Base-by-base conservation (phyloP, 2,797 vertebrate species). In the Buphagus erythrorhynchus region DNA sequence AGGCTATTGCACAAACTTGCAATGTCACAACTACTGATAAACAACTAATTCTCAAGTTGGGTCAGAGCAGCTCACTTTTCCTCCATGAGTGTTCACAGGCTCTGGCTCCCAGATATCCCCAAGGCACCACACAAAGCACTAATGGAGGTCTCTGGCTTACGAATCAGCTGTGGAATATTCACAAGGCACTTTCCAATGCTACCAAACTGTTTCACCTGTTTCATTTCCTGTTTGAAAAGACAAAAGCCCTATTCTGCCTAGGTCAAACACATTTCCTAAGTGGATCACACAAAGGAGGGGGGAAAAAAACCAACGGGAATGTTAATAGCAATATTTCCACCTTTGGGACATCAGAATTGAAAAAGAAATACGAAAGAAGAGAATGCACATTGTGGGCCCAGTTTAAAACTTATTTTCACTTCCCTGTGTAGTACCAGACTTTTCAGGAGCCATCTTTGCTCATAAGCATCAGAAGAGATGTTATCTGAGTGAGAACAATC, bases 321-420 rank as follows among this genome's bases (percentile, higher is more conserved):
- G 6, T 24, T n/a, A 57, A 48, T 2, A 68, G 25, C 20, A 49
- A 3, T 48, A 73, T 22, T 62, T 62, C n/a, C 36, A 54, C 29
- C 17, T 66, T 77, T 24, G 11, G 46, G 67, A 87, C 86, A 73
- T 2, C 13, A 20, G 40, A 51, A 57, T 28, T 57, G 6, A 66
- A 81, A 88, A 65, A 35, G 6, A 40, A 42, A 9, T 10, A 46
- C 5, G 8, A 1, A 17, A 6, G 25, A 51, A 16, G 17, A 69
- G 22, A 73, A 16, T 2, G 31, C 1, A 5, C 15, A 40, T 8
- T 25, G 25, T 42, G 13, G 1, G 0, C 31, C 9, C 9, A 42
- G 12, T 72, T 90, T 57, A 78, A 77, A 93, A 81, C 26, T 68
- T 59, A 15, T 8, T 87, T 74, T 83, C 43, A 90, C 54, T 93